Base-by-base conservation (phyloP, 2,113 vertebrate species). In the Lanius ludovicianus region DNA sequence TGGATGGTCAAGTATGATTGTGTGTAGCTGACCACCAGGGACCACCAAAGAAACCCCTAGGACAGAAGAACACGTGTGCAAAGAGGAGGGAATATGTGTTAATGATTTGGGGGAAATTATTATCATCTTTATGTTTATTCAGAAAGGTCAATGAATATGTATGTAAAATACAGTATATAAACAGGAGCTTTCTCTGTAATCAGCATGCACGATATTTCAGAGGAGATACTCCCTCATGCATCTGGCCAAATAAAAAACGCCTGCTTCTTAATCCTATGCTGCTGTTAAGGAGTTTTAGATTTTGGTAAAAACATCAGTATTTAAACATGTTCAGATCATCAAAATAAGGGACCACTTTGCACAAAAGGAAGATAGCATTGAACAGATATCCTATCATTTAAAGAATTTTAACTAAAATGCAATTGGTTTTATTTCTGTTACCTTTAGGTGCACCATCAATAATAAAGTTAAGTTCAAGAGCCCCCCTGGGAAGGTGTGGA, bases 321-420 rank as follows among this genome's bases (percentile, higher is more conserved):
- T 49, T 50, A 42, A 50, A 20, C 44, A 62, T 35, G 28, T 64
- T 53, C 33, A 44, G 30, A 75, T 59, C 27, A 65, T 56, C 28
- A n/a, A 75, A 79, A 67, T 25, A 68, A 55, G 65, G 11, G 28
- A 92, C 7, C 10, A 74, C 41, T 18, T 75, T 60, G 11, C 37
- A n/a, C 11, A 70, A 81, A 64, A 8, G 7, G 15, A 87, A 94
- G 39, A 88, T 16, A 76, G 11, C 13, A 71, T 44, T 75, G 75
- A 84, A 76, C 56, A 80, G 63, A 42, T 74, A 85, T 5, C 20
- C 10, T 63, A 21, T 12, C 52, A 64, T 47, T 93, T 74, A 68
- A 87, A 57, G 42, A 75, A 76, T 80, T 93, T 67, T 53, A 77
- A 44, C 57, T 56, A 78, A 93, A 88, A 59, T 31, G 42, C 35